Conservation (phyloP, 2,113 vertebrate genomes). For the Platysternon megacephalum region DNA sequence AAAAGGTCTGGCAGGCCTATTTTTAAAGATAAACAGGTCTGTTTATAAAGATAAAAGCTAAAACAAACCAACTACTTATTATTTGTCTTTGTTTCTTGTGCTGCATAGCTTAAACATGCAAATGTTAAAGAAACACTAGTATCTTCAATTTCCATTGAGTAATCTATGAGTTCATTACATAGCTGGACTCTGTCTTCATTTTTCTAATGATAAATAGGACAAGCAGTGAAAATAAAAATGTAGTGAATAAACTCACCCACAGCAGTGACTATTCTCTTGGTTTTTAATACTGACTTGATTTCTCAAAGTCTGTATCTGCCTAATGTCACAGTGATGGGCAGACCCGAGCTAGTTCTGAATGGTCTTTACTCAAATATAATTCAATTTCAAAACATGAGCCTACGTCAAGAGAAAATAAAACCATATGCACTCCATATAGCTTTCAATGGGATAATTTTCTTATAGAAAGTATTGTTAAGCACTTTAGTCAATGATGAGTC, state of each 20-base stretch:
- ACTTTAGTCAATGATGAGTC: slow-evolving; percentile 55
- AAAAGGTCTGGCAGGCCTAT: slow-evolving; percentile 40
- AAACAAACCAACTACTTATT: slow-evolving; percentile 50
- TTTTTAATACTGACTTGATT: not conserved
- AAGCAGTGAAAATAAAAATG: not conserved
- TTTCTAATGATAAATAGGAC: not conserved
- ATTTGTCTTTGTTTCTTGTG: slow-evolving; percentile 41
- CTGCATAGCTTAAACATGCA: slow-evolving; percentile 16
- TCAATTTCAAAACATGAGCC: slow-evolving; percentile 30
- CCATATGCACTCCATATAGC: slow-evolving; percentile 35
- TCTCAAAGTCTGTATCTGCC: not conserved
- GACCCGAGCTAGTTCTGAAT: slow-evolving; percentile 16
- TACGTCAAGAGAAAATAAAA: slow-evolving; percentile 1
- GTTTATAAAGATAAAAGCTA: slow-evolving; percentile 65
- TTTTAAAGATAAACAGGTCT: slow-evolving; percentile 51
- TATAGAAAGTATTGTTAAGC: slow-evolving; percentile 40
- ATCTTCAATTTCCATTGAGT: slow-evolving; percentile 33
- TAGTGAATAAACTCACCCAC: not conserved
- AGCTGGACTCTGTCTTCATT: slow-evolving; percentile 24
- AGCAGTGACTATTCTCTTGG: not conserved
- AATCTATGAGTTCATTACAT: not conserved
- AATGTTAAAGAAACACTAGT: slow-evolving; percentile 24
- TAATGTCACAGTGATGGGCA: not conserved
- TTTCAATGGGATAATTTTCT: slow-evolving; percentile 58
- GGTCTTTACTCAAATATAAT: slow-evolving; percentile 33